Percentiles rank a stretch among this genome's conserved stretches.
These are phyloP conservation scores for Gibbula magus DNA, from an alignment of 2,888 invertebrate species.

Conservation along the genomic window DNA sequence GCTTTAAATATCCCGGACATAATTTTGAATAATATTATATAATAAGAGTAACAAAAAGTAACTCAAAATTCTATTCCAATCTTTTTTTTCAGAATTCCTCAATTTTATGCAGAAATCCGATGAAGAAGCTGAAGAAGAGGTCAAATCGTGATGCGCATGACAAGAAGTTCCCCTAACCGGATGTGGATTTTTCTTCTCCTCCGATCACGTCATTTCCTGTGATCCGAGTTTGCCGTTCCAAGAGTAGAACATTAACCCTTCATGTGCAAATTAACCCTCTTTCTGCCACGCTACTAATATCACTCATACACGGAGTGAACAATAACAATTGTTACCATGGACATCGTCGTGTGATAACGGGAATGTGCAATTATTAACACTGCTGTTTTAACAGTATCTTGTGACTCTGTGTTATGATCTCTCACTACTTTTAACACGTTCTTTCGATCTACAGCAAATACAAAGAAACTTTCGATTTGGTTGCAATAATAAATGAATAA, in stretches of 20 bases:
- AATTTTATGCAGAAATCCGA: not conserved
- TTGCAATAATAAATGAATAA: no score
- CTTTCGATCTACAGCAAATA: no score
- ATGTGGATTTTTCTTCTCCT: conserved; percentile 14
- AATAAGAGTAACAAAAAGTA: not conserved
- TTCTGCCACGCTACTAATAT: not conserved
- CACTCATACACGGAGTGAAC: not conserved
- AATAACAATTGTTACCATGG: not conserved
- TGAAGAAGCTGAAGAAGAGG: not conserved
- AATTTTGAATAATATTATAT: not conserved
- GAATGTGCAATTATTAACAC: not conserved
- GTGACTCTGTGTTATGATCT: not conserved
- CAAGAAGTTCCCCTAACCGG: not conserved
- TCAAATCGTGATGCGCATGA: not conserved
- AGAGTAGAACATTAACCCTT: conserved; percentile 4
- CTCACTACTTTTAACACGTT: not conserved
- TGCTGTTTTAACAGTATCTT: not conserved
- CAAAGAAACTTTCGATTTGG: no score
- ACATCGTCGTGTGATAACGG: not conserved
- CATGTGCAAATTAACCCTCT: not conserved
- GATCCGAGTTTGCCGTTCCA: not conserved
- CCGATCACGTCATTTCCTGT: conserved; percentile 1
- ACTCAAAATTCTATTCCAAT: not conserved
- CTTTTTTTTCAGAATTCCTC: not conserved
- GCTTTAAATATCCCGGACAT: no score